phyloP scores from a whole-genome alignment of 1,140 invertebrate genomes.

The Anoplolepis gracilipes region DNA sequence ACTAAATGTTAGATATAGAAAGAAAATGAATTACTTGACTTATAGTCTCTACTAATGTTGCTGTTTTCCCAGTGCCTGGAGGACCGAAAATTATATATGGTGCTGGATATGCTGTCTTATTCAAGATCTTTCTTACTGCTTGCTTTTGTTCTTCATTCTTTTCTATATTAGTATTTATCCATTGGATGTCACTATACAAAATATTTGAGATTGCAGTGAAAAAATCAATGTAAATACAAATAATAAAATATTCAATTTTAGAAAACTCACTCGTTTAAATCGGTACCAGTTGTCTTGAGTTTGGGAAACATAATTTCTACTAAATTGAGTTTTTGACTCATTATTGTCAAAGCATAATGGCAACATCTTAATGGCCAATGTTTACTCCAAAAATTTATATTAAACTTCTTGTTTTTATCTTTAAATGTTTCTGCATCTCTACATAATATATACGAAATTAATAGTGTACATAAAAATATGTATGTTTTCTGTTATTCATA shows the following conservation, averaged over 20 bases:
- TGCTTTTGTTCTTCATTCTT: constrained; percentile 87
- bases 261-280: constrained; percentile 43
- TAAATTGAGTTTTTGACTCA: constrained; percentile 58
- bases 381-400: constrained; percentile 66
- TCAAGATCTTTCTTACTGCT: constrained; percentile 63
- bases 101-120: constrained; percentile 86
- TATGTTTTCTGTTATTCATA: not conserved
- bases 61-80: constrained; percentile 93
- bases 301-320: constrained; percentile 70
- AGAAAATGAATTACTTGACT: constrained; percentile 83
- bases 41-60: constrained; percentile 92
- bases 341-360: constrained; percentile 73
- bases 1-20: not conserved
- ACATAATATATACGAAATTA: constrained; percentile 49
- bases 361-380: constrained; percentile 66
- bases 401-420: constrained; percentile 4
- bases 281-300: not conserved
- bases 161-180: constrained; percentile 90
- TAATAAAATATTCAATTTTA: not conserved
- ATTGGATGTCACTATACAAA: constrained; percentile 79
- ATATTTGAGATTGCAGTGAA: not conserved
- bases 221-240: not conserved
- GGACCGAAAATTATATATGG: constrained; percentile 93
- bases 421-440: constrained; percentile 23
- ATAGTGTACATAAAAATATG: constrained; percentile 20